Base-by-base conservation (phyloP, 2,797 vertebrate species). In the Thunnus albacares region DNA sequence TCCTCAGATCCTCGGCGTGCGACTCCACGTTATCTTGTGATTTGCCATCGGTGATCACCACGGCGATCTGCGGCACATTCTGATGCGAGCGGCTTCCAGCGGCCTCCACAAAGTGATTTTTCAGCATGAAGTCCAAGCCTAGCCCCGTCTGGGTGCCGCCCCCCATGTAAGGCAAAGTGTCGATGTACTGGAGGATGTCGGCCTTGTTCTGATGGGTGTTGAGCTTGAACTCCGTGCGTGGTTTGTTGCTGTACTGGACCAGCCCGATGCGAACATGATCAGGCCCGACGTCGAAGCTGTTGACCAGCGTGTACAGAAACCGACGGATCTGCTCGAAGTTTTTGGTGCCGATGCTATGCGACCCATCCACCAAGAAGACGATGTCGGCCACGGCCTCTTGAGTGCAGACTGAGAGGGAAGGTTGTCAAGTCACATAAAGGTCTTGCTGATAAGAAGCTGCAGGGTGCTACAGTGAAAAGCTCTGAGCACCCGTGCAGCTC, bases 311-410 rank as follows among this genome's bases (percentile, higher is more conserved):
- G 64, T 78, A 70, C 58, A 97, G 91, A 76, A 97, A 97, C 33
- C 70, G 88, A 17, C 91, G 92, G 49, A 97, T 87, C 68, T 88
- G 90, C 77, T 91, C 77, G 33, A 95, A 96, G 73, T 96, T 95
- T 1, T 87, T 56, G 0, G 22, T 1, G 13, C 94, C 91, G 22
- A 97, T 94, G 87, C 94, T 97, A 93, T 89, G 93, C 0, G 95
- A 97, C 12, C 93, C 90, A 14, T 96, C 96, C 20, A 97, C 94
- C 83, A 98, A 75, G 89, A 98, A 97, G 70, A 97, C 84, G 0
- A 97, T 86, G 59, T 96, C 96, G 4, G 95, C 96, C 14, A 95
- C 79, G 0, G 93, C 93, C 80, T 94, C 93, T 87, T 96, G 92
- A 9, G 86, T 96, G 89, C 96, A 97, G 41, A 94, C 96, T 97